A percentile compares a stretch with the other conserved stretches of the same genome.
phyloP scores from a whole-genome alignment of 2,888 invertebrate species.

The Chromoteleia sp. region DNA sequence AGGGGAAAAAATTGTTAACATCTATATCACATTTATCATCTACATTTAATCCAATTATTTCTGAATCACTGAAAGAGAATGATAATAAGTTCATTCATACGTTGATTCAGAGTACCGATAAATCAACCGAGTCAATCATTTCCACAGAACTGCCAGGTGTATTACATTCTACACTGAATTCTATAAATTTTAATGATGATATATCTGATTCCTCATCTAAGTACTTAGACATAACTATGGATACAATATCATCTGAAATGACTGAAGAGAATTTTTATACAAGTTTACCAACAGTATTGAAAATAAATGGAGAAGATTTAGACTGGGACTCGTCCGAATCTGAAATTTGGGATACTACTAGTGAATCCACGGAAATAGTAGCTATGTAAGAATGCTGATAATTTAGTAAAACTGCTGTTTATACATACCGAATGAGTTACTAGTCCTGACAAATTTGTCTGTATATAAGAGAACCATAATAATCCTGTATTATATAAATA shows the following conservation, averaged over 20 bases:
- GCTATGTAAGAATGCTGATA: slow-evolving; percentile 69
- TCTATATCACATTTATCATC: slow-evolving; percentile 72
- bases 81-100: neutral
- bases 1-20: slow-evolving; percentile 69
- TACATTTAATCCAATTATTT: slow-evolving; percentile 42
- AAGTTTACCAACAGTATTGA: slow-evolving; percentile 83
- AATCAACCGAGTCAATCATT: slow-evolving; percentile 7
- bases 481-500: slow-evolving; percentile 46
- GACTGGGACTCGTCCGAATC: slow-evolving; percentile 70
- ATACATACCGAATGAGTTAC: slow-evolving; percentile 61
- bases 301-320: slow-evolving; percentile 79
- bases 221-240: slow-evolving; percentile 85
- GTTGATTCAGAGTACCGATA: neutral
- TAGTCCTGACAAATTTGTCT: slow-evolving; percentile 63
- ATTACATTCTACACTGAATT: slow-evolving; percentile 74
- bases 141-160: slow-evolving; percentile 32
- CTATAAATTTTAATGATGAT: slow-evolving; percentile 82
- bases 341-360: slow-evolving; percentile 63
- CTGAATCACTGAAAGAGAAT: slow-evolving; percentile 13
- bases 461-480: slow-evolving; percentile 47
- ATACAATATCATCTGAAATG: slow-evolving; percentile 87
- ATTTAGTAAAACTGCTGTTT: slow-evolving; percentile 43
- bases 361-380: slow-evolving; percentile 72
- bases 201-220: slow-evolving; percentile 83
- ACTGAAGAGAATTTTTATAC: slow-evolving; percentile 86